Evolutionary conservation across 2,113 vertebrate species (phyloP).

Genomic region (Lycocorax pyrrhopterus): DNA sequence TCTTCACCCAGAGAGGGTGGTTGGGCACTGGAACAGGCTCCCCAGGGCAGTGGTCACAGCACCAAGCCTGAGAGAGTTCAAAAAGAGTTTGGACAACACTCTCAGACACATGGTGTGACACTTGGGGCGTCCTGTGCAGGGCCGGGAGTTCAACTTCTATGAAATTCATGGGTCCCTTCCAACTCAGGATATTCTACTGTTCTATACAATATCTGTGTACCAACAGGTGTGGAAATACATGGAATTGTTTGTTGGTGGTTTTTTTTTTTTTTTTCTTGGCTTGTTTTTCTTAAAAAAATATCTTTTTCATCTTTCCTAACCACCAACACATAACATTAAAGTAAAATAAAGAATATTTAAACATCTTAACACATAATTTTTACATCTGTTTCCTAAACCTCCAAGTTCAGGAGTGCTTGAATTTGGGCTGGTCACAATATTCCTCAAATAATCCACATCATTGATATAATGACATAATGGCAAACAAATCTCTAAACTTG

Average conservation of each 20-base stretch:
- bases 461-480: rapidly evolving
- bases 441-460: neutral
- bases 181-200: neutral
- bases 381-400: neutral
- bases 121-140: neutral
- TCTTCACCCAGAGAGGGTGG: neutral
- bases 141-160: neutral
- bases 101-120: neutral
- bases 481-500: neutral
- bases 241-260: neutral
- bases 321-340: rapidly evolving
- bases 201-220: neutral
- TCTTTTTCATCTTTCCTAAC: neutral
- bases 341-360: neutral
- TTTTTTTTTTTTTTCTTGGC: neutral
- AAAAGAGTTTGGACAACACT: neutral
- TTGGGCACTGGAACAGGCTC: neutral
- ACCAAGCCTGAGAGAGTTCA: neutral
- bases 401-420: neutral
- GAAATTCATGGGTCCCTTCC: neutral
- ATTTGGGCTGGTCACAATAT: neutral
- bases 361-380: neutral
- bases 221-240: neutral
- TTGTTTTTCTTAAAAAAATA: neutral
- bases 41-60: neutral